A percentile compares a stretch with the other conserved stretches of the same genome.
Evolutionary conservation across 2,888 invertebrate genomes (phyloP).

Genomic region (Clistopyga incitator): DNA sequence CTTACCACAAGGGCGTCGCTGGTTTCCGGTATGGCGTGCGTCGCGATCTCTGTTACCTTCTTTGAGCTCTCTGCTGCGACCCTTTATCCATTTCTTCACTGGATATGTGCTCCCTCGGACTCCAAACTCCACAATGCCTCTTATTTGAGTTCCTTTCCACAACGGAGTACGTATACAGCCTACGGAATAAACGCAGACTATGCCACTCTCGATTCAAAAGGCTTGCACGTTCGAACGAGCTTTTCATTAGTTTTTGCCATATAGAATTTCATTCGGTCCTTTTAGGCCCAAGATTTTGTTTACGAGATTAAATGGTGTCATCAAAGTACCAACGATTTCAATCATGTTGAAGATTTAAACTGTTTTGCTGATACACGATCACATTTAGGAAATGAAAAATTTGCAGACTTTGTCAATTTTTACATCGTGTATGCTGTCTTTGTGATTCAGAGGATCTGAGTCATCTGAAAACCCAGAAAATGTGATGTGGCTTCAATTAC

Average conservation of each 20-base stretch:
- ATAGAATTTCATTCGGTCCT: neutral
- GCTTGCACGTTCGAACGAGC: slow-evolving; percentile 38
- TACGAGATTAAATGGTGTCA: neutral
- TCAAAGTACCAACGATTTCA: neutral
- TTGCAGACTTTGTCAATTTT: neutral
- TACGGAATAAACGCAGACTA: slow-evolving; percentile 44
- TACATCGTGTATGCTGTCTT: no score
- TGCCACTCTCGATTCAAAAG: slow-evolving; percentile 53
- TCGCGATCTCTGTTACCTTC: slow-evolving; percentile 26
- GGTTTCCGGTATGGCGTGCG: slow-evolving; percentile 30
- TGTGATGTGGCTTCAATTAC: no score
- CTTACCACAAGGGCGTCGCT: slow-evolving; percentile 27
- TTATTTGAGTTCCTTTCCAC: slow-evolving; percentile 59
- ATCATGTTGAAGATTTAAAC: neutral
- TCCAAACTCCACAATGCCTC: slow-evolving; percentile 60
- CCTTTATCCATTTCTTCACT: slow-evolving; percentile 43
- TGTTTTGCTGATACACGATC: neutral
- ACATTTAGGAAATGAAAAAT: neutral
- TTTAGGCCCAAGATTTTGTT: neutral
- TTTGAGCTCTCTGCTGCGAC: neutral
- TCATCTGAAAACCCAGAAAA: no score
- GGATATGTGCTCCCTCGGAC: slow-evolving; percentile 49
- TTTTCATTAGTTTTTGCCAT: slow-evolving; percentile 33
- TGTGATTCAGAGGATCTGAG: no score
- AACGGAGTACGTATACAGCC: slow-evolving; percentile 20